A percentile compares a stretch with the other conserved stretches of the same genome.
Evolutionary conservation across 2,797 vertebrate genomes (phyloP).

Genomic region (Crenuchus spilurus): DNA sequence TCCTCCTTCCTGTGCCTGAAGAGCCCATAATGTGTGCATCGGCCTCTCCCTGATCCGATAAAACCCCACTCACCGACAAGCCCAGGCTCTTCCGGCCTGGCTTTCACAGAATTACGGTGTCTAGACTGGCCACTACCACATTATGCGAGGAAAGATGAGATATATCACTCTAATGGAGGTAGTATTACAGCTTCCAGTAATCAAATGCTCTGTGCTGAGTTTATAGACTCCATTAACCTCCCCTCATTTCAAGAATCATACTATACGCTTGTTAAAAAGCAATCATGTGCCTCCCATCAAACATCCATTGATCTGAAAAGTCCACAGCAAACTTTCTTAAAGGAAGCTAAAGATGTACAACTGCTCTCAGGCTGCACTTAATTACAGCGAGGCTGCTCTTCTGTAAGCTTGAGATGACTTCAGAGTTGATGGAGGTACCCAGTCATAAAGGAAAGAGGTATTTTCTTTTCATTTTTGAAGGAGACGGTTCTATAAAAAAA

Average conservation of each 20-base stretch:
- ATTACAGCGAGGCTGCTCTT: neutral
- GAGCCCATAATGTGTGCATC: conserved; percentile 7
- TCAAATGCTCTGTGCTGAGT: conserved; percentile 25
- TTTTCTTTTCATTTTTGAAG: neutral
- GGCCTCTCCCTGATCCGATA: conserved; percentile 25
- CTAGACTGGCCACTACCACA: conserved; percentile 25
- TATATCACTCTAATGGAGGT: conserved; percentile 23
- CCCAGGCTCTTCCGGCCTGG: neutral
- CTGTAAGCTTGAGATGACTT: neutral
- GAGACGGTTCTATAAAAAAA: neutral
- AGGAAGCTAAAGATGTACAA: neutral
- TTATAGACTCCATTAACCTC: conserved; percentile 37
- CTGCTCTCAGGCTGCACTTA: neutral
- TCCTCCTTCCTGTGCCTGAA: neutral
- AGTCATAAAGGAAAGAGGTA: neutral
- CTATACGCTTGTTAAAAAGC: conserved; percentile 14
- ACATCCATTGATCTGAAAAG: conserved; percentile 19
- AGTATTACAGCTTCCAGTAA: conserved; percentile 40
- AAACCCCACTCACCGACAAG: conserved; percentile 21
- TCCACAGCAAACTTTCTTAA: neutral
- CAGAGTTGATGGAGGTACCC: neutral
- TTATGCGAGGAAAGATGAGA: conserved; percentile 14
- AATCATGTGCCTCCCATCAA: conserved; percentile 15
- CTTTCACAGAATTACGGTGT: conserved; percentile 35
- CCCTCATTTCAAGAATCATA: conserved; percentile 33